These are phyloP conservation scores for Neocrepidodera transversa DNA, from an alignment of 2,888 invertebrate species.

Conservation along the genomic window DNA sequence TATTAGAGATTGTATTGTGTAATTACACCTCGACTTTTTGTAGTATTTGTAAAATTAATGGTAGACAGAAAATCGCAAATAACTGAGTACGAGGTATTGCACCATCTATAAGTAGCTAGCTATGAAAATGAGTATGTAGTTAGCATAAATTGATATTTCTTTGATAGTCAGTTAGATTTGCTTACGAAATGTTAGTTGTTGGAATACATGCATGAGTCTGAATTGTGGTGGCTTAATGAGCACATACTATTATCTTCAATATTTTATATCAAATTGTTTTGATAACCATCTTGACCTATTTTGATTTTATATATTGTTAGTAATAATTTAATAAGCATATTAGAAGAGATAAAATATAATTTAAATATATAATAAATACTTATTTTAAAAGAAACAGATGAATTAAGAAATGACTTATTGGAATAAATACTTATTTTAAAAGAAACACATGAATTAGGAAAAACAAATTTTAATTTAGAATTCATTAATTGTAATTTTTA, in stretches of 20 bases:
- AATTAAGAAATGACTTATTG: too few species aligned
- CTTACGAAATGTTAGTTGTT: slow-evolving; percentile 42
- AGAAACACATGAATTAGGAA: too few species aligned
- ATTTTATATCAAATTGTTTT: slow-evolving; percentile 30
- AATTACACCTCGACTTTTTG: slow-evolving; percentile 43
- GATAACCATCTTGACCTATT: slow-evolving; percentile 11
- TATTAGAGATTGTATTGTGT: slow-evolving; percentile 41
- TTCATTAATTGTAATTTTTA: too few species aligned
- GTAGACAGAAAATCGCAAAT: slow-evolving; percentile 49
- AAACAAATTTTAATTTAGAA: too few species aligned
- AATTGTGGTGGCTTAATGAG: slow-evolving; percentile 32
- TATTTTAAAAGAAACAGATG: too few species aligned
- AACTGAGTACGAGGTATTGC: slow-evolving; percentile 49
- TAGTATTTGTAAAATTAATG: slow-evolving; percentile 44
- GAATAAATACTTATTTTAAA: too few species aligned
- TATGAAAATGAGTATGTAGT: slow-evolving; percentile 53
- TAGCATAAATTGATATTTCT: slow-evolving; percentile 55
- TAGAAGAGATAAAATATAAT: too few species aligned
- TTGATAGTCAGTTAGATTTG: slow-evolving; percentile 44
- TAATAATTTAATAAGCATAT: too few species aligned
- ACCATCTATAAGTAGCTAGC: slow-evolving; percentile 52
- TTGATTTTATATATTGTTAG: too few species aligned
- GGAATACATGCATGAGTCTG: slow-evolving; percentile 39
- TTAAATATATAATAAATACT: too few species aligned
- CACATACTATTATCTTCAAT: slow-evolving; percentile 28